phyloP scores from a whole-genome alignment of 1,140 invertebrate genomes.

The Drosophila mojavensis region DNA sequence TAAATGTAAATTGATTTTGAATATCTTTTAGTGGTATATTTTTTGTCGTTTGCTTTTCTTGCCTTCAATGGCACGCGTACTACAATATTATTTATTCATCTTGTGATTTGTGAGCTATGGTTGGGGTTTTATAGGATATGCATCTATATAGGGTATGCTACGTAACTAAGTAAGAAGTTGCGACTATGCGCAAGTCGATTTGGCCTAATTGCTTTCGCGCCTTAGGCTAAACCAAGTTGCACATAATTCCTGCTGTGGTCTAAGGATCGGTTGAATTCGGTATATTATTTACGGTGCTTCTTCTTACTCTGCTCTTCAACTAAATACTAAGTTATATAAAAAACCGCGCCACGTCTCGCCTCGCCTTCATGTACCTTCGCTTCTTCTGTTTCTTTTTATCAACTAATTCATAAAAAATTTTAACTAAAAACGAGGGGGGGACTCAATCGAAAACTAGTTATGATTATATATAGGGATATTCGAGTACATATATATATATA shows the following conservation, averaged over 20 bases:
- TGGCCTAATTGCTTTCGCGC: slow-evolving; percentile 41
- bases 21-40: slow-evolving; percentile 2
- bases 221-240: slow-evolving; percentile 76
- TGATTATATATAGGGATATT: slow-evolving; percentile 29
- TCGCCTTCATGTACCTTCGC: slow-evolving; percentile 24
- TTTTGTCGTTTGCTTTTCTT: slow-evolving; percentile 18
- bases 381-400: slow-evolving; percentile 30
- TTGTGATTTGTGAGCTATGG: slow-evolving; percentile 25
- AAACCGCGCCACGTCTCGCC: slow-evolving; percentile 46
- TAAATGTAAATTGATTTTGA: slow-evolving; percentile 29
- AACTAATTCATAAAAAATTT: slow-evolving; percentile 75
- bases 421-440: slow-evolving; percentile 50
- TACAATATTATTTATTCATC: slow-evolving; percentile 54
- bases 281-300: slow-evolving; percentile 19
- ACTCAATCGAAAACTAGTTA: slow-evolving; percentile 41
- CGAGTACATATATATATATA: slow-evolving; percentile 15
- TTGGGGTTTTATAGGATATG: neutral
- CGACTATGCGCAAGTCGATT: slow-evolving; percentile 80
- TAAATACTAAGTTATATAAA: slow-evolving; percentile 59
- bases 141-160: slow-evolving; percentile 9
- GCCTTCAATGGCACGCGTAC: slow-evolving; percentile 67
- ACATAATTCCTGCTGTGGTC: slow-evolving; percentile 67
- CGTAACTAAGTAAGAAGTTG: slow-evolving; percentile 63
- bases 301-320: slow-evolving; percentile 35
- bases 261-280: slow-evolving; percentile 2